Evolutionary conservation across 2,797 vertebrate species (phyloP).

Genomic region (Amblyraja radiata): DNA sequence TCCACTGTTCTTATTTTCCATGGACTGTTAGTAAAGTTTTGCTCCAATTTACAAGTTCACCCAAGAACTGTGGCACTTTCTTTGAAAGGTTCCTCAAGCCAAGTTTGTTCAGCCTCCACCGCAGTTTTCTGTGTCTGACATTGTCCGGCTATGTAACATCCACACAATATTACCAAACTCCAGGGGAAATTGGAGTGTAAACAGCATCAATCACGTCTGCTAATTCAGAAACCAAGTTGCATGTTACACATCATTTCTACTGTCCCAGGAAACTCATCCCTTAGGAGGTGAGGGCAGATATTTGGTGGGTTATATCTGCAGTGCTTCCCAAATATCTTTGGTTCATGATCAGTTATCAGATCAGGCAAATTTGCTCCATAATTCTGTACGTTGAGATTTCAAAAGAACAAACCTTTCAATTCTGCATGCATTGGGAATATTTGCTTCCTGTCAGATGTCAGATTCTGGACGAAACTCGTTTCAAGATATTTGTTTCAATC

Average conservation of each 20-base stretch:
- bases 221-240: not conserved
- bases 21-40: not conserved
- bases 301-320: not conserved
- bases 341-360: not conserved
- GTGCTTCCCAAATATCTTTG: not conserved
- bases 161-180: not conserved
- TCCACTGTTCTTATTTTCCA: too few species aligned
- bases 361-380: not conserved
- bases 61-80: not conserved
- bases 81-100: not conserved
- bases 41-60: not conserved
- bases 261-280: not conserved
- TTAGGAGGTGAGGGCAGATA: not conserved
- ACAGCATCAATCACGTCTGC: not conserved
- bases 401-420: not conserved
- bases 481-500: not conserved
- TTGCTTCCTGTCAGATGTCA: not conserved
- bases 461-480: not conserved
- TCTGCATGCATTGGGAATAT: too few species aligned
- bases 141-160: not conserved
- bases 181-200: not conserved
- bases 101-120: not conserved
- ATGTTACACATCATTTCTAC: not conserved
- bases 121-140: not conserved
- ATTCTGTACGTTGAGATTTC: not conserved